Conservation (phyloP, 2,888 invertebrate species). For the Alentia gelatinosa region DNA sequence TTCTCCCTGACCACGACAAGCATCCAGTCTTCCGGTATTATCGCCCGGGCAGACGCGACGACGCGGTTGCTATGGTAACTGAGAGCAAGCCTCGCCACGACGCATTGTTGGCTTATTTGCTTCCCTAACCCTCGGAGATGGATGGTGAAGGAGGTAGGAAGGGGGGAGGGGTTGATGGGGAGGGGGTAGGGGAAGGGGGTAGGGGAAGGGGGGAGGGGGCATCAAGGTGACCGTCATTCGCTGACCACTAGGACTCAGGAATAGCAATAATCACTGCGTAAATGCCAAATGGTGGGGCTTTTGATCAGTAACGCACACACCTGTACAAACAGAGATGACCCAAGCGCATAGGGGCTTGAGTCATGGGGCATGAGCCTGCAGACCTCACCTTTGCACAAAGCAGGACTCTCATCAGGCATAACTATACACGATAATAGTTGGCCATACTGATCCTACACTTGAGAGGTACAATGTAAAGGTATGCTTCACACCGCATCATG, state of each 20-base stretch:
- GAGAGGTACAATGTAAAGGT: neutral
- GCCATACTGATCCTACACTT: neutral
- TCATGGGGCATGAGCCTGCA: neutral
- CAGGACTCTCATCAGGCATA: neutral
- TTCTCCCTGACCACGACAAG: neutral
- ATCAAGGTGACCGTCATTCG: neutral
- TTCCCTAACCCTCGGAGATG: neutral
- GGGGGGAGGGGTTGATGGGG: too few species aligned
- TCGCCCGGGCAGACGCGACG: neutral
- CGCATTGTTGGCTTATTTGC: neutral
- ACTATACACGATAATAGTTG: neutral
- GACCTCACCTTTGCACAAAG: neutral
- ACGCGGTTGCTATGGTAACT: neutral
- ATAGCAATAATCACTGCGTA: neutral
- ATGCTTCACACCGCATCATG: neutral
- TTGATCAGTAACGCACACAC: slow-evolving; percentile 14
- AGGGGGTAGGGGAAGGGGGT: too few species aligned
- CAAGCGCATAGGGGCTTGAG: neutral
- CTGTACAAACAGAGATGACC: neutral
- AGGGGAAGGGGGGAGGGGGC: neutral
- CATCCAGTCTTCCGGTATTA: neutral
- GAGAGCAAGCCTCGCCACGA: neutral
- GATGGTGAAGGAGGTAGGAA: neutral
- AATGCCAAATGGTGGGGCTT: neutral
- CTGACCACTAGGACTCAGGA: neutral